Evolutionary conservation across 2,113 vertebrate genomes (phyloP).

Genomic region (Caracal caracal): DNA sequence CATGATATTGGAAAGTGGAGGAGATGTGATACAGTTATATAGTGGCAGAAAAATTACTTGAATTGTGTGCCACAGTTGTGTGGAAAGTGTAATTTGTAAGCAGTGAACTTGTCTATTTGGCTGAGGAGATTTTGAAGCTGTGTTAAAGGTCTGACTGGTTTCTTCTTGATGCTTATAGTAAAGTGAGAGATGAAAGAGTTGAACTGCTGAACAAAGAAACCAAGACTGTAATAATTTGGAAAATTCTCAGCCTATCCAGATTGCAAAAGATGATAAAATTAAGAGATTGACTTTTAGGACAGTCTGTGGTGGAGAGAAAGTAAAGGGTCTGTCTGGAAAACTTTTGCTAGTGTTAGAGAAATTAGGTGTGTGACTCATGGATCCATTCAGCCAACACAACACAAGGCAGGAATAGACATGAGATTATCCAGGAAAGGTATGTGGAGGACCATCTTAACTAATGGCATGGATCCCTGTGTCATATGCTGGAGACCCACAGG

Average conservation of each 20-base stretch:
- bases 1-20: not conserved
- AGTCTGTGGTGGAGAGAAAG: not conserved
- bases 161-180: not conserved
- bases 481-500: not conserved
- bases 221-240: not conserved
- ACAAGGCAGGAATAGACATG: not conserved
- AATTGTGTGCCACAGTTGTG: not conserved
- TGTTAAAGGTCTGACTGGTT: not conserved
- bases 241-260: not conserved
- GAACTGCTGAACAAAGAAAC: not conserved
- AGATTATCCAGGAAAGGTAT: not conserved
- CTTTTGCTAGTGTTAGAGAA: not conserved
- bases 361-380: not conserved
- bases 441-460: not conserved
- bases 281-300: not conserved
- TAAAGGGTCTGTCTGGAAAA: not conserved
- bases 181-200: not conserved
- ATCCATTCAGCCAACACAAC: not conserved
- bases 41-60: slow-evolving; percentile 4
- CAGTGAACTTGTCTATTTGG: not conserved
- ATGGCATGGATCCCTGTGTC: not conserved
- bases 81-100: not conserved
- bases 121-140: not conserved
- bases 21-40: not conserved
- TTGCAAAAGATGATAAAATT: slow-evolving; percentile 3